Evolutionary conservation across 2,797 vertebrate genomes (phyloP), one percentile per base, ranked within the genome.

Genomic region (Siniperca obscura): DNA sequence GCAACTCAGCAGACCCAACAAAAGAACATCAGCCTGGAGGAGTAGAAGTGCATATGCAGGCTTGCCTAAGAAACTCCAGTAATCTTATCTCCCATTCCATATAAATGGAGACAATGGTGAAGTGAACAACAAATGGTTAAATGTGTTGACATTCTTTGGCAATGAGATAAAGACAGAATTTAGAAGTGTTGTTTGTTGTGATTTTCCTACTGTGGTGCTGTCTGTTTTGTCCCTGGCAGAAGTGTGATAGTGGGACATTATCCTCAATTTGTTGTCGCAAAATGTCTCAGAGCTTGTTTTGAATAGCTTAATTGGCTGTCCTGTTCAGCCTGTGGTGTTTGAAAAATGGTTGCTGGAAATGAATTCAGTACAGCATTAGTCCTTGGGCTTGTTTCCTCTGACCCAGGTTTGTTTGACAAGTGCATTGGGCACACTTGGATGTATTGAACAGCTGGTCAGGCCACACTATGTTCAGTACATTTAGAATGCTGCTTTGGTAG

Each of bases 121-220:
- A 81, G 81, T 90, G 90, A 89, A 90, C 60, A 66, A 73, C 80
- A 67, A 80, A 65, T 81, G 71, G 70, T 14, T 75, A 40, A 81
- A 84, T 76, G 76, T 94, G 89, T 94, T 93, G 90, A 93, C 92
- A 92, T 94, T 94, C 92, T 85, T 90, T 66, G 19, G 66, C 69
- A 44, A 13, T 82, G 85, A 93, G 80, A 72, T 75, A 70, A 70
- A 84, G 83, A 67, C 70, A 27, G 61, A 85, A 70, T 83, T 52
- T 55, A 60, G 16, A 61, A 16, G 55, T 57, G 75, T 74, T 89
- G 78, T 91, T 91, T 56, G 55, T 87, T 80, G 76, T 87, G 62
- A 48, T 82, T 85, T 86, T 72, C 66, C 67, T 17, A 2, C 9
- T 76, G 44, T 67, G 53, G 34, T 36, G 48, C 61, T 59, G 22